phyloP scores from a whole-genome alignment of 2,113 vertebrate genomes.

The Nannobrachium achirus region DNA sequence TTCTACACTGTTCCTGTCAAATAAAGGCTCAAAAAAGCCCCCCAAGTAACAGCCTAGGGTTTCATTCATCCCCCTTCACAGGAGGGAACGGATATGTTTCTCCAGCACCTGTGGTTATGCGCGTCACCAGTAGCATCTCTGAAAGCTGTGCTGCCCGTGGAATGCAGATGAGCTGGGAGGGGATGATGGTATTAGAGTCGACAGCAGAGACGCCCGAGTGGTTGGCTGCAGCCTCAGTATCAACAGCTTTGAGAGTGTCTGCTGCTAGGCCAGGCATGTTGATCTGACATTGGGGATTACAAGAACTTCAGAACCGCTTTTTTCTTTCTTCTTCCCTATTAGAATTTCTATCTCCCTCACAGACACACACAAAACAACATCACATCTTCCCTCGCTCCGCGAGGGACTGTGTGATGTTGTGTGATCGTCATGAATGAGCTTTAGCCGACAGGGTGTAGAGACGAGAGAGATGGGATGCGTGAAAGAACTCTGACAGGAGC shows the following conservation, averaged over 20 bases:
- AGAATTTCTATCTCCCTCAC: not conserved
- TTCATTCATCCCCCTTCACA: no score
- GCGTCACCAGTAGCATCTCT: not conserved
- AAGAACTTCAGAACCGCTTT: conserved; percentile 1
- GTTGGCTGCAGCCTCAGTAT: not conserved
- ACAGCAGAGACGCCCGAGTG: not conserved
- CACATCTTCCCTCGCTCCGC: not conserved
- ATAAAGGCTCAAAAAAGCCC: no score
- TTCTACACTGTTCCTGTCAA: no score
- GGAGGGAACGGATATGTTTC: not conserved
- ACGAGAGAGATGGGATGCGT: not conserved
- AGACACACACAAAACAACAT: not conserved
- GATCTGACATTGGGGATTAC: conserved; percentile 5
- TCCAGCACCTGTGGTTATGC: not conserved
- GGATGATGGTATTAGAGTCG: not conserved
- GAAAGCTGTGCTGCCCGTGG: not conserved
- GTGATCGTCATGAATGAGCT: not conserved
- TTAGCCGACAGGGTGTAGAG: not conserved
- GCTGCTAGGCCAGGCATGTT: not conserved
- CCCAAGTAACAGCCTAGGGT: no score
- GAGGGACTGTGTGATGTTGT: conserved; percentile 10
- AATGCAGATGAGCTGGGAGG: not conserved
- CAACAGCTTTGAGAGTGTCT: not conserved
- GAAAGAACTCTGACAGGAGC: not conserved
- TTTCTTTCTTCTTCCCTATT: not conserved